These are phyloP conservation scores for Phymanthus crucifer DNA, from an alignment of 92 coral and sea anemone genomes.

Conservation along the genomic window DNA sequence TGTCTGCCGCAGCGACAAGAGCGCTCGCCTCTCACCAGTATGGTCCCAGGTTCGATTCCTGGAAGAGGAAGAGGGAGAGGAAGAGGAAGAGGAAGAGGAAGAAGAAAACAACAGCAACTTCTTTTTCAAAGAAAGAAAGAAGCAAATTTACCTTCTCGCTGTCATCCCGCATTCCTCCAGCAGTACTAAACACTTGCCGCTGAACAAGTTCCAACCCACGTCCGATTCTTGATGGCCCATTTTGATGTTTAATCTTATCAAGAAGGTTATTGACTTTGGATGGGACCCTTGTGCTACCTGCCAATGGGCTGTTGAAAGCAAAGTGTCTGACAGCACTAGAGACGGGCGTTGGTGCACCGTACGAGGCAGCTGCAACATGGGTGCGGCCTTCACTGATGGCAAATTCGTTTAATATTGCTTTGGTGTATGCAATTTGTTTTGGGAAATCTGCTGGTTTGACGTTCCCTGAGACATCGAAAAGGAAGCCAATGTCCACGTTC, in stretches of 20 bases:
- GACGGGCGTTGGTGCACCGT: slow-evolving; percentile 31
- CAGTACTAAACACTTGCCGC: slow-evolving; percentile 38
- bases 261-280: slow-evolving; percentile 55
- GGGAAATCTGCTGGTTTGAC: slow-evolving; percentile 44
- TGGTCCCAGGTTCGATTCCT: no score
- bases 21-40: no score
- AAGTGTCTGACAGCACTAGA: slow-evolving; percentile 18
- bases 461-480: slow-evolving; percentile 62
- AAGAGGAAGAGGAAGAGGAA: no score
- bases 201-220: slow-evolving; percentile 46
- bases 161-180: slow-evolving; percentile 39
- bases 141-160: slow-evolving; percentile 9
- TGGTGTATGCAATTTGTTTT: slow-evolving; percentile 49
- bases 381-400: slow-evolving; percentile 47
- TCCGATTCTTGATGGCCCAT: slow-evolving; percentile 55
- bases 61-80: no score
- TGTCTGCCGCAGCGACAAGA: no score
- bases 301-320: slow-evolving; percentile 49
- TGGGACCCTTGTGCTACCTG: slow-evolving; percentile 31
- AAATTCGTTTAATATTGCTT: slow-evolving; percentile 43
- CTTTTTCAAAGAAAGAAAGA: no score
- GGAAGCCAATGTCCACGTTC: slow-evolving; percentile 64
- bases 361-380: slow-evolving; percentile 63
- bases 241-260: slow-evolving; percentile 46
- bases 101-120: no score